Evolutionary conservation across 1,140 invertebrate genomes (phyloP).

Genomic region (Drosophila nannoptera): DNA sequence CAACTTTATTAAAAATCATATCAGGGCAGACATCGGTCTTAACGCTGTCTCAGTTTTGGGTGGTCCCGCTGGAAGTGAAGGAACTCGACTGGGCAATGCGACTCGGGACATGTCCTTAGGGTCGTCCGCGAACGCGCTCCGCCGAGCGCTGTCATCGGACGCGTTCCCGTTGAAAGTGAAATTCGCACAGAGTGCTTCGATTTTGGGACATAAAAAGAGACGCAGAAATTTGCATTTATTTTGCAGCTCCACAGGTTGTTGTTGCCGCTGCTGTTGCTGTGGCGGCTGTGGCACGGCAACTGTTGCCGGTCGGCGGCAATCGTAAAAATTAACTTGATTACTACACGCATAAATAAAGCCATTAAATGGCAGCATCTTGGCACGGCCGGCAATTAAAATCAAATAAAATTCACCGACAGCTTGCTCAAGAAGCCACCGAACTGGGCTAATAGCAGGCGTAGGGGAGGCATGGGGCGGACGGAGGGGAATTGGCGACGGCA

Average conservation of each 20-base stretch:
- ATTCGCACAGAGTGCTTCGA: constrained; percentile 42
- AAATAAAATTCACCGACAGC: constrained; percentile 62
- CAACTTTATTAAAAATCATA: constrained; percentile 49
- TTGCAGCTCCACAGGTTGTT: constrained; percentile 33
- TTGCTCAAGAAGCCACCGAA: constrained; percentile 14
- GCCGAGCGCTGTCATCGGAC: constrained; percentile 12
- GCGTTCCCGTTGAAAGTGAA: constrained; percentile 67
- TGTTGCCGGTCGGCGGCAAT: constrained; percentile 51
- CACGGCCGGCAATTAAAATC: constrained; percentile 63
- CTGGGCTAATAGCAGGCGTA: constrained; percentile 10
- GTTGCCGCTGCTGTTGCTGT: constrained; percentile 29
- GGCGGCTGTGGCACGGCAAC: constrained; percentile 25
- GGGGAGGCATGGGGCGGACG: background rate
- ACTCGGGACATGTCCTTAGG: constrained; percentile 49
- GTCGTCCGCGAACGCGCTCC: constrained; percentile 16
- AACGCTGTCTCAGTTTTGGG: constrained; percentile 13
- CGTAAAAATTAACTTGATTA: constrained; percentile 77
- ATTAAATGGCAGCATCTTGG: constrained; percentile 68
- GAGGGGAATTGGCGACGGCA: constrained; percentile 4
- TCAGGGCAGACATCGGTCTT: background rate
- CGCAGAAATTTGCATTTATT: constrained; percentile 70
- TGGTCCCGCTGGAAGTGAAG: constrained; percentile 18
- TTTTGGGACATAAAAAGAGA: constrained; percentile 44
- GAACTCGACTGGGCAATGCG: background rate
- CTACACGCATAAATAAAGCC: constrained; percentile 74